Percentiles rank a stretch among this genome's conserved stretches.
These are phyloP conservation scores for Gymnarchus niloticus DNA, from an alignment of 2,113 vertebrate genomes.

Conservation along the genomic window DNA sequence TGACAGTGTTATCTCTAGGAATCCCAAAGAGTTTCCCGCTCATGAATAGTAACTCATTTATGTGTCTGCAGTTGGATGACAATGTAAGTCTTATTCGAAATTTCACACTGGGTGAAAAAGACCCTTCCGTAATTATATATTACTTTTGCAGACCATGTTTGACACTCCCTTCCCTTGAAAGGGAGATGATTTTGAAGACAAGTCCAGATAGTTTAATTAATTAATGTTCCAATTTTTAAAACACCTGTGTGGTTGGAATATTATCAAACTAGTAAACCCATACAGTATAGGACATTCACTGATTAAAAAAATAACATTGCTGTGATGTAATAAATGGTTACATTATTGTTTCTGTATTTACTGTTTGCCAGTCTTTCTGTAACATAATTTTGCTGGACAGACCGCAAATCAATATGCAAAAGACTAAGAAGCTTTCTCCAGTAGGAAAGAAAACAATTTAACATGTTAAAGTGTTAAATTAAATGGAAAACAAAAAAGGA, in stretches of 20 bases:
- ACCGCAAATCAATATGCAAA: no score
- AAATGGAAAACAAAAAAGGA: no score
- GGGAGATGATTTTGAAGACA: not conserved
- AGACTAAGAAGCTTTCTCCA: no score
- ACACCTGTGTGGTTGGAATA: not conserved
- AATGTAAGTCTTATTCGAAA: not conserved
- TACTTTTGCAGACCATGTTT: not conserved
- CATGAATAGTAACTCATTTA: not conserved
- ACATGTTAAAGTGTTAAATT: no score
- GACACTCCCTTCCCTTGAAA: not conserved
- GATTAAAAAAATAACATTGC: no score
- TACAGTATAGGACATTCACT: not conserved
- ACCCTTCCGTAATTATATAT: not conserved
- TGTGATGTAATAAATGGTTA: no score
- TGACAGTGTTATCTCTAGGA: not conserved
- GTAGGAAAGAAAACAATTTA: no score
- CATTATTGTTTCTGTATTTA: no score
- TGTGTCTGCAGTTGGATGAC: not conserved
- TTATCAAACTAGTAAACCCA: not conserved
- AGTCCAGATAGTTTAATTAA: not conserved
- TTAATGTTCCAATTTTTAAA: not conserved
- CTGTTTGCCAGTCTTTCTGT: no score
- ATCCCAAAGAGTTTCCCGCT: not conserved
- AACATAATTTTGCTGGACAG: no score
- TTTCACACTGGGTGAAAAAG: not conserved